Evolutionary conservation across 2,797 vertebrate species (phyloP).

Genomic region (Clangula hyemalis): DNA sequence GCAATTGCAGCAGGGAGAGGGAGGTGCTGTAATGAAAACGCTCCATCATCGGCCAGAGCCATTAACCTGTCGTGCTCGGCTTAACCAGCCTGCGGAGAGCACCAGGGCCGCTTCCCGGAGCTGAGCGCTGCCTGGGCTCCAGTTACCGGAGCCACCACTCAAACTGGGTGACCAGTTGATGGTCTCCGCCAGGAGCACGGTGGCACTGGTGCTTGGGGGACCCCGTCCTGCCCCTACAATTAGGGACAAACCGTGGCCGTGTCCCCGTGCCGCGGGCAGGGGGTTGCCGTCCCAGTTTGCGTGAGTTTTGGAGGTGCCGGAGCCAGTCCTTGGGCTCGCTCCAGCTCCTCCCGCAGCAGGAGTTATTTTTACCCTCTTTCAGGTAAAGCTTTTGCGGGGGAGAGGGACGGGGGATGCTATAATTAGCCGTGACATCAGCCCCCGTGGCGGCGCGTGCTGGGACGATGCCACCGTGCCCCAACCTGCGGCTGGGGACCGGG

Average conservation of each 20-base stretch:
- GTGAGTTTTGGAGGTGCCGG: conserved; percentile 12
- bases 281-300: background rate
- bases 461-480: background rate
- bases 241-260: accelerated
- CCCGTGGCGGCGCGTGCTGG: conserved; percentile 9
- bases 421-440: conserved; percentile 65
- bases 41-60: conserved; percentile 29
- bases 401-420: conserved; percentile 37
- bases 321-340: conserved; percentile 41
- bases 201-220: accelerated
- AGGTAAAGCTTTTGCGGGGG: conserved; percentile 62
- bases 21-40: conserved; percentile 45
- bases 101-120: accelerated
- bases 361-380: conserved; percentile 68
- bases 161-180: background rate
- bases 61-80: background rate
- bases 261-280: accelerated
- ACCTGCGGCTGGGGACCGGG: background rate
- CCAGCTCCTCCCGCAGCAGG: conserved; percentile 34
- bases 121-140: background rate
- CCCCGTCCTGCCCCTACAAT: accelerated
- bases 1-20: background rate
- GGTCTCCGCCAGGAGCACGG: accelerated
- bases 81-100: background rate
- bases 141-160: background rate